Percentiles rank a stretch among this genome's conserved stretches.
These are phyloP conservation scores for Camponotus fellah DNA, from an alignment of 2,888 invertebrate species.

Conservation along the genomic window DNA sequence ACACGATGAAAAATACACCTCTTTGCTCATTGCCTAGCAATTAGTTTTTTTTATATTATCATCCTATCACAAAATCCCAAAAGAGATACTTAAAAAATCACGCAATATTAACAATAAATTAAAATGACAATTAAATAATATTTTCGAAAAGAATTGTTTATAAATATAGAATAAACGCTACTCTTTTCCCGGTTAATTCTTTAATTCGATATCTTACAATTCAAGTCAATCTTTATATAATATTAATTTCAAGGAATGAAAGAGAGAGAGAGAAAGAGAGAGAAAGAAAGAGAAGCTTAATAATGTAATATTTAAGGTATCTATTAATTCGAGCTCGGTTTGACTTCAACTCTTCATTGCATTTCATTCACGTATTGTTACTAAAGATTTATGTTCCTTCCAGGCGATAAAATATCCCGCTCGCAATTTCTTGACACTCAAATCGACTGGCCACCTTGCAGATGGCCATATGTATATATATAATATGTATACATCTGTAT, in stretches of 20 bases:
- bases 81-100: conserved; percentile 5
- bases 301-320: conserved; percentile 1
- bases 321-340: conserved; percentile 54
- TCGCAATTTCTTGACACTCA: conserved; percentile 71
- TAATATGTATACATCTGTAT: neutral
- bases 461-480: conserved; percentile 21
- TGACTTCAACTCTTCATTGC: conserved; percentile 58
- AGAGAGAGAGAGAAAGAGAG: neutral
- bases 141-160: neutral
- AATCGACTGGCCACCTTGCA: conserved; percentile 69
- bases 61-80: conserved; percentile 45
- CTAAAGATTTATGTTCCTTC: conserved; percentile 72
- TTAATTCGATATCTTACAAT: neutral
- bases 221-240: neutral
- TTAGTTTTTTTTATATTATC: conserved; percentile 53
- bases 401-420: conserved; percentile 67
- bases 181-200: neutral
- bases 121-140: neutral
- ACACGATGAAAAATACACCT: conserved; percentile 55
- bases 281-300: neutral
- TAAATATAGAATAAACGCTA: too few relatives aligned
- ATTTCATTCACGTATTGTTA: conserved; percentile 66
- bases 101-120: neutral
- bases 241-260: neutral
- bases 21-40: conserved; percentile 25